Evolutionary conservation across 2,888 invertebrate species (phyloP), one percentile per base, ranked within the genome.

Genomic region (Troilus luridus): DNA sequence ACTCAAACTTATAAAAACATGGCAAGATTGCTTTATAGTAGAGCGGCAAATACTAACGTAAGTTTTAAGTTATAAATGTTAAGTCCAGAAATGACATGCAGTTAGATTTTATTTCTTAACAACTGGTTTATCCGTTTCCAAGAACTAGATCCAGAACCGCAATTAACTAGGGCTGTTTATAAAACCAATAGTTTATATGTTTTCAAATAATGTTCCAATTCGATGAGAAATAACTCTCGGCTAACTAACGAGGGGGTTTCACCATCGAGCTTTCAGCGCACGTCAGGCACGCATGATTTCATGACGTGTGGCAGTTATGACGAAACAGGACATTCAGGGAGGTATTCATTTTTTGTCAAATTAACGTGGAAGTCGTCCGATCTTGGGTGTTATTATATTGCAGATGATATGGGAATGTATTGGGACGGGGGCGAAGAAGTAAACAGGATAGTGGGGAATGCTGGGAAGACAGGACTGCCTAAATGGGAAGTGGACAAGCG

Each of bases 401-500:
- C n/a, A 64, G 10, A 64, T 9, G 72, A 8, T 41, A 41, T 41
- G 41, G 8, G 27, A 9, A 12, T 12, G 59, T 59, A 59, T 41
- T 41, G 3, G 6, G 67, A 14, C 5, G 67, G 14, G 67, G 67
- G 67, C 41, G 41, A 41, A 77, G 41, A 19, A 41, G 72, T 77
- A 77, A 77, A 77, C 41, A 77, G 12, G 24, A 24, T 41, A 67
- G 24, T 19, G 56, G 56, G 56, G 56, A 56, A 85, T n/a, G 56
- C 5, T 17, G 56, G 85, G n/a, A 21, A 21, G 54, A 14, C 11
- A 85, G 85, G 85, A 85, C 85, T 85, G 85, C 85, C 85, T 85
- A 85, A 85, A 85, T 85, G 85, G 85, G 85, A 85, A 85, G 85
- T 58, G 85, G 85, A 41, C 85, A 85, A 56, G 11, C 54, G 85